Conservation (phyloP, 2,797 vertebrate species). For the Morelia viridis region DNA sequence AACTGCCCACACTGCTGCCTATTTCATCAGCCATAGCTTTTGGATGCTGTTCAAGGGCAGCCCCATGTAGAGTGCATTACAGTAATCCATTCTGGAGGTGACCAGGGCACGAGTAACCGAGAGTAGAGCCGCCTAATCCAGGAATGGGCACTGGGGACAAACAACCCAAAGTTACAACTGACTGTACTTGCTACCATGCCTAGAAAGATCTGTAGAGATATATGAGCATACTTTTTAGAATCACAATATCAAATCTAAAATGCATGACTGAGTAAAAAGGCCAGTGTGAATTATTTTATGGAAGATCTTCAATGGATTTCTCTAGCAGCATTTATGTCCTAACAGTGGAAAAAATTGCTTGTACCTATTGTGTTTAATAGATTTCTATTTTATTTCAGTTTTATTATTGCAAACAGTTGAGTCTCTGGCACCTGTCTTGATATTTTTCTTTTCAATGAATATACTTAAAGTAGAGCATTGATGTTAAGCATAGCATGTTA, state of each 20-base stretch:
- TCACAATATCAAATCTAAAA: not conserved
- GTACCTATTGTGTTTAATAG: constrained; percentile 13
- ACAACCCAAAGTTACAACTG: not conserved
- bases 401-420: not conserved
- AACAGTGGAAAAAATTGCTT: constrained; percentile 34
- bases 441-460: constrained; percentile 23
- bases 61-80: too few relatives aligned
- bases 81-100: too few relatives aligned
- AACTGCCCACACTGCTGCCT: too few relatives aligned
- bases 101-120: too few relatives aligned
- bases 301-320: not conserved
- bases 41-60: too few relatives aligned
- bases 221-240: not conserved
- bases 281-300: constrained; percentile 19
- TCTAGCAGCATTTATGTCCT: not conserved
- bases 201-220: not conserved
- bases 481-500: constrained; percentile 28
- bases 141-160: not conserved
- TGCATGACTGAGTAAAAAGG: constrained; percentile 18
- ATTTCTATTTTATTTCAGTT: not conserved
- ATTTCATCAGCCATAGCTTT: too few relatives aligned
- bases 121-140: too few relatives aligned
- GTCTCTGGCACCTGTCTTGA: not conserved
- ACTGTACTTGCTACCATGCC: not conserved
- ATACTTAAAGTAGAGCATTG: constrained; percentile 48